These are phyloP conservation scores for Macropodus opercularis DNA, from an alignment of 2,797 vertebrate genomes.

Conservation along the genomic window DNA sequence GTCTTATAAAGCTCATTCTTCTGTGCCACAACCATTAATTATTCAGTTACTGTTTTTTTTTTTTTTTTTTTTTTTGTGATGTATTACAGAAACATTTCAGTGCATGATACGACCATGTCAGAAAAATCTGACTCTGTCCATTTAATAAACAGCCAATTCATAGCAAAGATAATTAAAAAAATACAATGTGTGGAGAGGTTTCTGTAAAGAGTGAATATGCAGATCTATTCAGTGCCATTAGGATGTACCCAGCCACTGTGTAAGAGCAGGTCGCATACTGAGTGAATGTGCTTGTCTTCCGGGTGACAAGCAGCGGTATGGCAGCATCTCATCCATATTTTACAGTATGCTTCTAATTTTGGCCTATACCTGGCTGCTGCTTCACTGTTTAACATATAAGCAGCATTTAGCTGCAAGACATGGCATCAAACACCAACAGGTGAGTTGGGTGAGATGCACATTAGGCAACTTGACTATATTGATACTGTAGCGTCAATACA, in stretches of 20 bases:
- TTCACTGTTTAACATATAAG: background rate
- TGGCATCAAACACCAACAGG: no score
- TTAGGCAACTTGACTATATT: background rate
- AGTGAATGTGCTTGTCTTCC: conserved; percentile 12
- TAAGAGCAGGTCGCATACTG: background rate
- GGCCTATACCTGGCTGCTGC: background rate
- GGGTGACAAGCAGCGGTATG: conserved; percentile 14
- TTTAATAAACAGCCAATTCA: no score
- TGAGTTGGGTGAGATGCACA: background rate
- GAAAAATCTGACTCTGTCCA: background rate
- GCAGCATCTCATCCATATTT: conserved; percentile 11
- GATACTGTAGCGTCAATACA: background rate
- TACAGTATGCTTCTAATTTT: background rate
- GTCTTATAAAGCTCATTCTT: background rate
- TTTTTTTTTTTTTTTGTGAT: no score
- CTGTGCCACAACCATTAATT: background rate
- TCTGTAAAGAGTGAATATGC: background rate
- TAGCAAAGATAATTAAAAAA: no score
- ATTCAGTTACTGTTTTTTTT: background rate
- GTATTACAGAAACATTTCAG: no score
- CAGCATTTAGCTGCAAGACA: background rate
- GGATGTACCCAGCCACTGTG: conserved; percentile 1
- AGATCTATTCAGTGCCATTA: conserved; percentile 1
- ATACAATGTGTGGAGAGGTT: no score
- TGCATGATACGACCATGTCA: background rate